Conservation (phyloP, 2,888 invertebrate species). For the Vesta saturnalis region DNA sequence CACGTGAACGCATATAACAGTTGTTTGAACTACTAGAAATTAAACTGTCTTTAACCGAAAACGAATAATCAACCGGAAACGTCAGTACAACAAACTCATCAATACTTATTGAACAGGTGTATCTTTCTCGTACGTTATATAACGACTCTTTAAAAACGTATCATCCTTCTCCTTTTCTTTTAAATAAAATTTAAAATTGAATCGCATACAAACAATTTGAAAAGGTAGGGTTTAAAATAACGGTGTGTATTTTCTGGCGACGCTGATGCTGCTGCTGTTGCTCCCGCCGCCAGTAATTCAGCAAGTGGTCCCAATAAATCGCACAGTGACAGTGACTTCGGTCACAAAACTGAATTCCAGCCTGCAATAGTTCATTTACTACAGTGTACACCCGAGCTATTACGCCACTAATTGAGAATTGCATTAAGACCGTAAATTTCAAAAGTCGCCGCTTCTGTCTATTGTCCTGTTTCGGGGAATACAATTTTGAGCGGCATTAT, state of each 20-base stretch:
- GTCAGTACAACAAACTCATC: slow-evolving; percentile 41
- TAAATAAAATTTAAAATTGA: neutral
- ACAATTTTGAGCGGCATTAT: slow-evolving; percentile 38
- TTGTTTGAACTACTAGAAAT: slow-evolving; percentile 27
- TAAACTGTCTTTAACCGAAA: slow-evolving; percentile 42
- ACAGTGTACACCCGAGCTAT: slow-evolving; percentile 66
- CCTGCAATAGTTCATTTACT: slow-evolving; percentile 61
- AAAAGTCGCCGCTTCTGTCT: slow-evolving; percentile 60
- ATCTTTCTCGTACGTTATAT: slow-evolving; percentile 26
- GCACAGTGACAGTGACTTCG: slow-evolving; percentile 51
- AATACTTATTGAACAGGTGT: slow-evolving; percentile 47
- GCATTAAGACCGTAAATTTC: slow-evolving; percentile 73
- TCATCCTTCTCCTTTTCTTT: neutral
- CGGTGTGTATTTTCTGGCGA: neutral
- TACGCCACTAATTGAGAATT: slow-evolving; percentile 75
- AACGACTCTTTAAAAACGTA: neutral
- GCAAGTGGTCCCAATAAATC: slow-evolving; percentile 49
- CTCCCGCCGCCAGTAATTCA: slow-evolving; percentile 46
- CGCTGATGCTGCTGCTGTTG: slow-evolving; percentile 24
- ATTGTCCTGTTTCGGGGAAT: slow-evolving; percentile 51
- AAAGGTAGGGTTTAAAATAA: neutral
- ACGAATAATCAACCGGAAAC: slow-evolving; percentile 43
- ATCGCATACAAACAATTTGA: neutral
- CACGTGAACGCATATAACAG: slow-evolving; percentile 31
- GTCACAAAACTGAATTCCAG: slow-evolving; percentile 61